Conservation (phyloP, 1,140 invertebrate genomes). For the Atopsyche davidsoni region DNA sequence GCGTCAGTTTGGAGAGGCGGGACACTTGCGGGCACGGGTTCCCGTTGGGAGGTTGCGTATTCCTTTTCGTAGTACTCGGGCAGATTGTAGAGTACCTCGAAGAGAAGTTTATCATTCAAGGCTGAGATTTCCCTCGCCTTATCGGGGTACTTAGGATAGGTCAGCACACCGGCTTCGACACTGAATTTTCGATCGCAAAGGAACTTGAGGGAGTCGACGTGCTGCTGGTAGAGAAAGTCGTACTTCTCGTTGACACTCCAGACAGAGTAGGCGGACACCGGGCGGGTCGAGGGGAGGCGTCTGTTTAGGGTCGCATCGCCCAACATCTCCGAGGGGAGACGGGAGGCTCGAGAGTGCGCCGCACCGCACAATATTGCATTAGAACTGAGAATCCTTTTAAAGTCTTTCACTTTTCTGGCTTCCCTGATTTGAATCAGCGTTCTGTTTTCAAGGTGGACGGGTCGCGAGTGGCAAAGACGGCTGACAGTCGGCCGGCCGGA, state of each 20-base stretch:
- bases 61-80: slow-evolving; percentile 46
- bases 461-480: slow-evolving; percentile 39
- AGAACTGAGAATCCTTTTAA: slow-evolving; percentile 51
- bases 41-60: slow-evolving; percentile 30
- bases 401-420: slow-evolving; percentile 49
- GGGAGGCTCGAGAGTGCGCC: slow-evolving; percentile 33
- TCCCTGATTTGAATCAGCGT: slow-evolving; percentile 47
- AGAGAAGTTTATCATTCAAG: slow-evolving; percentile 28
- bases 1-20: neutral
- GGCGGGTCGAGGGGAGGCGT: slow-evolving; percentile 23
- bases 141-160: slow-evolving; percentile 27
- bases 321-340: slow-evolving; percentile 23
- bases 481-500: slow-evolving; percentile 37
- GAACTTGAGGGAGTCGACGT: slow-evolving; percentile 38
- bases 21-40: neutral
- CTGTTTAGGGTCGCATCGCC: slow-evolving; percentile 11
- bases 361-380: slow-evolving; percentile 46
- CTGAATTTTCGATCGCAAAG: slow-evolving; percentile 6
- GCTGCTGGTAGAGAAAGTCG: slow-evolving; percentile 41
- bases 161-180: neutral
- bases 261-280: slow-evolving; percentile 43
- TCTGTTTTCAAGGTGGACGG: slow-evolving; percentile 45
- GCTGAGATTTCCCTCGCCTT: slow-evolving; percentile 8
- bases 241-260: slow-evolving; percentile 42
- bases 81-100: slow-evolving; percentile 41